These are phyloP conservation scores for Cosmia pyralina DNA, from an alignment of 2,888 invertebrate species.

Conservation along the genomic window DNA sequence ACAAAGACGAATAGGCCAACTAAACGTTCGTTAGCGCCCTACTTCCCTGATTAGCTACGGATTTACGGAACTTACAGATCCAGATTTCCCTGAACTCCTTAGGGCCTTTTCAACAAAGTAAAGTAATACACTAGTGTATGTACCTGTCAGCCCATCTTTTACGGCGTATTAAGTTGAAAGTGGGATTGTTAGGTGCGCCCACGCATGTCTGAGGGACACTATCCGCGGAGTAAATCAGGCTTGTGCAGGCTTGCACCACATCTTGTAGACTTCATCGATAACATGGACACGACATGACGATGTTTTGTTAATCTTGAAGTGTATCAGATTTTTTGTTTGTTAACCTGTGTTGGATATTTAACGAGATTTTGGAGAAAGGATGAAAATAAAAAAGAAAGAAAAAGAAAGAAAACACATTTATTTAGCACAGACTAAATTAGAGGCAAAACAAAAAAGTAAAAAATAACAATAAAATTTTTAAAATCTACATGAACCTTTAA, in stretches of 20 bases:
- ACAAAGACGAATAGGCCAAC: conserved; percentile 30
- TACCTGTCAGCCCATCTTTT: conserved; percentile 68
- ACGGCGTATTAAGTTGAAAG: conserved; percentile 66
- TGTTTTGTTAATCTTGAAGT: conserved; percentile 45
- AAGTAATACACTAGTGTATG: conserved; percentile 37
- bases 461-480: no score
- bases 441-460: no score
- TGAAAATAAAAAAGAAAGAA: no score
- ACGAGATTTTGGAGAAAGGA: conserved; percentile 10
- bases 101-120: conserved; percentile 36
- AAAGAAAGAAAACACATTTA: no score
- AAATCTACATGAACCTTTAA: background rate
- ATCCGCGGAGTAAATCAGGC: conserved; percentile 79
- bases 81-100: conserved; percentile 35
- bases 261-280: conserved; percentile 78
- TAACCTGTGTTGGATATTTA: background rate
- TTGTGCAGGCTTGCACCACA: conserved; percentile 79
- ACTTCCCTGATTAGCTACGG: conserved; percentile 45
- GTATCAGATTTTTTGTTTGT: conserved; percentile 22
- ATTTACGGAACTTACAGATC: conserved; percentile 26
- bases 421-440: no score
- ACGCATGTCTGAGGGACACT: conserved; percentile 68
- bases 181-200: conserved; percentile 71
- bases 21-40: conserved; percentile 35
- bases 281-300: conserved; percentile 71